Evolutionary conservation across 1,140 invertebrate species (phyloP).

Genomic region (Anastrepha ludens): DNA sequence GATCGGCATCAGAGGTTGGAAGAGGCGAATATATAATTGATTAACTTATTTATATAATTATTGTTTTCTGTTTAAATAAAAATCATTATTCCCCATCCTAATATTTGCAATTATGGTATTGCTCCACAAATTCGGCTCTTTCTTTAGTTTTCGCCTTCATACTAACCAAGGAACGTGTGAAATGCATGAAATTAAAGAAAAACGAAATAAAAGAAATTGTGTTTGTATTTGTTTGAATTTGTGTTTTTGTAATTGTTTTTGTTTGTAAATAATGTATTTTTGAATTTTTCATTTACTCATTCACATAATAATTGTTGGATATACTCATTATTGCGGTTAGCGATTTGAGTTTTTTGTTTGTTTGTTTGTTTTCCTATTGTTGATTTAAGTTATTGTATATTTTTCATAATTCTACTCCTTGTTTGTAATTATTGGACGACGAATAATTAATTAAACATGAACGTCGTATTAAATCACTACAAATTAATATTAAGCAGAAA

Average conservation of each 20-base stretch:
- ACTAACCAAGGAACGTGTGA: background rate
- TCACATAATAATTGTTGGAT: constrained; percentile 6
- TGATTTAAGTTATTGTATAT: background rate
- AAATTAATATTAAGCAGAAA: background rate
- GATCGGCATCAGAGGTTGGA: too few species aligned
- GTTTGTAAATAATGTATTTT: constrained; percentile 42
- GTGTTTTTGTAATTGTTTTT: constrained; percentile 12
- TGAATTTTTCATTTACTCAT: background rate
- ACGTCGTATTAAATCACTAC: background rate
- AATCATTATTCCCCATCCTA: too few species aligned
- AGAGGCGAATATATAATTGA: too few species aligned
- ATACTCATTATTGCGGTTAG: background rate
- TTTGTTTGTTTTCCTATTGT: background rate
- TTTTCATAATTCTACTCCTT: background rate
- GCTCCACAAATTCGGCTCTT: too few species aligned
- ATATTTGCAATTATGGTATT: too few species aligned
- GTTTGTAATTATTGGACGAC: background rate
- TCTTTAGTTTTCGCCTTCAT: too few species aligned
- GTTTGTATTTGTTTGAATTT: too few species aligned
- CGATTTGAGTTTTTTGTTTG: background rate
- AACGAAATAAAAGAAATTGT: constrained; percentile 37
- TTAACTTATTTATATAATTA: too few species aligned
- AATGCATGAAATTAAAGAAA: background rate
- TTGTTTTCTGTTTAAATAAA: too few species aligned
- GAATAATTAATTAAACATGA: background rate